Conservation (phyloP, 2,113 vertebrate species). For the Melanocharis versteri region DNA sequence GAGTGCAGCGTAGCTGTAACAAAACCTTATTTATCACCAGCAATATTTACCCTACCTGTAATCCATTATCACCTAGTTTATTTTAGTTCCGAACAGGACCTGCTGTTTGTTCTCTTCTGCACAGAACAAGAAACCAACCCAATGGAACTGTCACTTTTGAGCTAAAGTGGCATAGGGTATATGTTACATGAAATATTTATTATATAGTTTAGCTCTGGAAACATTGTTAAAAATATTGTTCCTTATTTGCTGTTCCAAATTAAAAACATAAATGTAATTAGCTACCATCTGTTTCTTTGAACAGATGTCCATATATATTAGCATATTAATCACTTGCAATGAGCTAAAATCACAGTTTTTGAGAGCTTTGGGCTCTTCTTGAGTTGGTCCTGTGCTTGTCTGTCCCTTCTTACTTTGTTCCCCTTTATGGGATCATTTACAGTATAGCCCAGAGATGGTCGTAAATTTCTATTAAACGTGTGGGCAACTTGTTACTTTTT, state of each 20-base stretch:
- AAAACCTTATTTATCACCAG: constrained; percentile 34
- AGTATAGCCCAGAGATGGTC: not conserved
- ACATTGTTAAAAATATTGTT: not conserved
- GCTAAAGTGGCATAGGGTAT: not conserved
- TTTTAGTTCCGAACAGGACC: not conserved
- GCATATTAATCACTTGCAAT: not conserved
- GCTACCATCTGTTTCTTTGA: not conserved
- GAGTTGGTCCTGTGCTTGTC: not conserved
- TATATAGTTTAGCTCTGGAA: constrained; percentile 15
- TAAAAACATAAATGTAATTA: not conserved
- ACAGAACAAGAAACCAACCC: not conserved
- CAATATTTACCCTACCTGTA: constrained; percentile 65
- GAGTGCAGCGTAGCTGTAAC: constrained; percentile 23
- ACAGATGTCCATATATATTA: not conserved
- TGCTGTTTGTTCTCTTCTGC: constrained; percentile 60
- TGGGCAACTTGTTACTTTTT: not conserved
- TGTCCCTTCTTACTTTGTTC: not conserved
- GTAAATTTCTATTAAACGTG: not conserved
- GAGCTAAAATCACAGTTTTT: not conserved
- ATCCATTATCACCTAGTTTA: constrained; percentile 42
- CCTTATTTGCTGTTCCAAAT: constrained; percentile 34
- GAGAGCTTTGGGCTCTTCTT: not conserved
- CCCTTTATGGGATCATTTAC: not conserved
- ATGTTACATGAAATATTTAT: not conserved
- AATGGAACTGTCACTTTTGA: not conserved